phyloP scores from a whole-genome alignment of 2,797 vertebrate species.

The Gallinago nigripennis region DNA sequence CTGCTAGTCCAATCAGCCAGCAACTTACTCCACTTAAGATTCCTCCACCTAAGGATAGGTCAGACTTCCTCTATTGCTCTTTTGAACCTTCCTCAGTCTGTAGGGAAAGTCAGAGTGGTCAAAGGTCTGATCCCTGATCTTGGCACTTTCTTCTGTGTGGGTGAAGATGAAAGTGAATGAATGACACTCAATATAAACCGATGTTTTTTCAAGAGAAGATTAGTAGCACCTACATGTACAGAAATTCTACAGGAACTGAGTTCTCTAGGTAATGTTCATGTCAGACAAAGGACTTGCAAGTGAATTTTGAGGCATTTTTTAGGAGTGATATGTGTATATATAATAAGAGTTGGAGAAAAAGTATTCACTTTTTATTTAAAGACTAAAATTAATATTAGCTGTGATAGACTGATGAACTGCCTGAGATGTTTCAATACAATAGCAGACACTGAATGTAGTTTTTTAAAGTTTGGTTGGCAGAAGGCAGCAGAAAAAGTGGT shows the following conservation, averaged over 20 bases:
- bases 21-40: neutral
- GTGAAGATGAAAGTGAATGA: slow-evolving; percentile 1
- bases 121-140: neutral
- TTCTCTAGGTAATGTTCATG: neutral
- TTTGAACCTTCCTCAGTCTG: neutral
- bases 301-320: slow-evolving; percentile 52
- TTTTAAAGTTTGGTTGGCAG: slow-evolving; percentile 54
- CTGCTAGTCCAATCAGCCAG: neutral
- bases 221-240: neutral
- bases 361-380: slow-evolving; percentile 10
- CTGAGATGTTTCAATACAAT: slow-evolving; percentile 57
- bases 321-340: slow-evolving; percentile 43
- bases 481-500: neutral
- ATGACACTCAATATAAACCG: neutral
- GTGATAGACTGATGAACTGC: slow-evolving; percentile 59
- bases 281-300: neutral
- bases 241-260: neutral
- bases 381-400: slow-evolving; percentile 33
- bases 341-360: slow-evolving; percentile 56
- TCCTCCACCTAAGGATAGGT: neutral
- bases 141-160: neutral
- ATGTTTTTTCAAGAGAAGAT: neutral
- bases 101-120: neutral
- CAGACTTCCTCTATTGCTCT: neutral
- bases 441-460: slow-evolving; percentile 42